Conservation (phyloP, 2,888 invertebrate genomes). For the Hanleya hanleyi region DNA sequence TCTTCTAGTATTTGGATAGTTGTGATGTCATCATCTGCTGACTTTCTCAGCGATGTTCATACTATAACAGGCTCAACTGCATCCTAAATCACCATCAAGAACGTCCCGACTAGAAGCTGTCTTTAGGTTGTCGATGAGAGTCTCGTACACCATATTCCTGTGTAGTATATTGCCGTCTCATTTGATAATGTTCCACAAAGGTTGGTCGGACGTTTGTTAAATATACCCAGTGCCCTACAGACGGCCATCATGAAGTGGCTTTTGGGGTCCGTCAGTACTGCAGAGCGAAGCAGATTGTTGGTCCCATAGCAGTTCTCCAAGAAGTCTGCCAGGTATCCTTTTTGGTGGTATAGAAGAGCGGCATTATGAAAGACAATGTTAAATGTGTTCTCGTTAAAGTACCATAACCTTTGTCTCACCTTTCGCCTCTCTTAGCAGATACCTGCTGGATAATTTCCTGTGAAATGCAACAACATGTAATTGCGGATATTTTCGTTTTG, state of each 20-base stretch:
- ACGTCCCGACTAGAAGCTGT: no score
- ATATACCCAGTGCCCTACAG: not conserved
- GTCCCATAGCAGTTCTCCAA: not conserved
- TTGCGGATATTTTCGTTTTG: no score
- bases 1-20: not conserved
- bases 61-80: not conserved
- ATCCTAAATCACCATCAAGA: no score
- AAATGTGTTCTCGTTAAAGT: not conserved
- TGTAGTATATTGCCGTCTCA: not conserved
- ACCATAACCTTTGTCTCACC: not conserved
- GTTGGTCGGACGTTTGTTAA: not conserved
- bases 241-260: not conserved
- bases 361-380: not conserved
- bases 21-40: not conserved
- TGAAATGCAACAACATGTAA: no score
- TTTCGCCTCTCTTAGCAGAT: no score
- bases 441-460: no score
- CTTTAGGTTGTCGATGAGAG: no score
- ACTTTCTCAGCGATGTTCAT: not conserved
- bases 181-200: not conserved
- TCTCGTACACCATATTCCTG: not conserved
- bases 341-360: not conserved
- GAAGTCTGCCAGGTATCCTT: not conserved
- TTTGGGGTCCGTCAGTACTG: not conserved
- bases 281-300: not conserved